Evolutionary conservation across 2,113 vertebrate genomes (phyloP).

Genomic region (Dipodomys stephensi): DNA sequence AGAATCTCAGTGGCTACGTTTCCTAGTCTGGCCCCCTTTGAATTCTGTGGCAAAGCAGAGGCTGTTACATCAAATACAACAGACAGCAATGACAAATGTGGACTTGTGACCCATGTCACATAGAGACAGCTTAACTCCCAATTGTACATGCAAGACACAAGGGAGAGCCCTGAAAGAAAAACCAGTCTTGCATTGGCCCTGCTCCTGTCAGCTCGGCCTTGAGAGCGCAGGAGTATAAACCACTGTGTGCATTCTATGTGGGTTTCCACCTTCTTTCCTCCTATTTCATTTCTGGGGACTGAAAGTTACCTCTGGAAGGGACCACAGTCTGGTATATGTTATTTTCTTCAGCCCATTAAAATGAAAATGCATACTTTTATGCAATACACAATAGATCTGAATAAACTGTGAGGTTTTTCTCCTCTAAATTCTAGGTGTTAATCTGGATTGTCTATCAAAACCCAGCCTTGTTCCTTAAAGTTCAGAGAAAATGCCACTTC

Average conservation of each 20-base stretch:
- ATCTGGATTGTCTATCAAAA: slow-evolving; percentile 46
- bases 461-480: not conserved
- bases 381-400: not conserved
- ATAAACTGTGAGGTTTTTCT: not conserved
- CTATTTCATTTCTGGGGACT: slow-evolving; percentile 13
- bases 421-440: slow-evolving; percentile 35
- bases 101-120: not conserved
- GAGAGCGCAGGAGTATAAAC: not conserved
- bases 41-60: slow-evolving; percentile 44
- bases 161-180: not conserved
- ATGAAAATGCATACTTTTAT: slow-evolving; percentile 58
- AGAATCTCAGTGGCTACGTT: slow-evolving; percentile 21
- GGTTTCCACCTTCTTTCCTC: not conserved
- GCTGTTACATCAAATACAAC: not conserved
- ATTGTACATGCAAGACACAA: not conserved
- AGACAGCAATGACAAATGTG: not conserved
- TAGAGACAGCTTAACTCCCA: too few relatives aligned
- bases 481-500: not conserved
- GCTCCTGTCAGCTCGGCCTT: not conserved
- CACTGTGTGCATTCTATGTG: not conserved
- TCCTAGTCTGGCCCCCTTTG: not conserved
- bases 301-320: slow-evolving; percentile 41
- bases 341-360: slow-evolving; percentile 62
- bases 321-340: not conserved
- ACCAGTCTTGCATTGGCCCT: not conserved